Conservation (phyloP, 2,888 invertebrate genomes). For the Caenorhabditis virilis region DNA sequence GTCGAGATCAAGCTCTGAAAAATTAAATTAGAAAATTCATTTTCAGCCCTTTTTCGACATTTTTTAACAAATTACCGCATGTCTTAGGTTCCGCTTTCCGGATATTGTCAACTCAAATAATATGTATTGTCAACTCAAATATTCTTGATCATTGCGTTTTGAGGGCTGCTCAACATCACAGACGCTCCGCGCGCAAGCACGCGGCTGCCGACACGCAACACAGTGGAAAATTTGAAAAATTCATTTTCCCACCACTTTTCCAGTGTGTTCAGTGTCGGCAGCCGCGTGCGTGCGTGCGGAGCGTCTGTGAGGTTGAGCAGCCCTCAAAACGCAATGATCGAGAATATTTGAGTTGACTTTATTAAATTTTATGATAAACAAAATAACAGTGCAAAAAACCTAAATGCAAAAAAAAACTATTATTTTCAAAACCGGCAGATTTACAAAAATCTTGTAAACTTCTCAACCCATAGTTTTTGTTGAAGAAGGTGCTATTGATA, state of each 20-base stretch:
- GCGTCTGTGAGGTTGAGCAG: no score
- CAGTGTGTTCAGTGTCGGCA: no score
- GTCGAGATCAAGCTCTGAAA: background rate
- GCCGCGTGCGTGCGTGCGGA: no score
- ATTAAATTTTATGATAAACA: background rate
- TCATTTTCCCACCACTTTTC: no score
- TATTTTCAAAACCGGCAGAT: background rate
- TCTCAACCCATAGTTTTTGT: background rate
- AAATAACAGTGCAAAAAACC: background rate
- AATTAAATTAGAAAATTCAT: background rate
- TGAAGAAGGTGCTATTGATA: background rate
- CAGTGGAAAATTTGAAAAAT: no score
- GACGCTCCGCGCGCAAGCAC: no score
- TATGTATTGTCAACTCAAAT: no score
- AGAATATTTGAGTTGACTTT: no score
- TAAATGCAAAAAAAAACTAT: background rate
- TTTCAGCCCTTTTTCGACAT: background rate
- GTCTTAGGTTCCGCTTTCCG: background rate
- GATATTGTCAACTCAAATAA: background rate
- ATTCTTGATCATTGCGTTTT: no score
- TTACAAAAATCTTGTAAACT: background rate
- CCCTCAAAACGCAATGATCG: no score
- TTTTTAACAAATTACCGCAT: background rate
- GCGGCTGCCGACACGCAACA: no score
- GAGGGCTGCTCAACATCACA: no score